phyloP scores from a whole-genome alignment of 1,140 invertebrate species.

The Venturia canescens region DNA sequence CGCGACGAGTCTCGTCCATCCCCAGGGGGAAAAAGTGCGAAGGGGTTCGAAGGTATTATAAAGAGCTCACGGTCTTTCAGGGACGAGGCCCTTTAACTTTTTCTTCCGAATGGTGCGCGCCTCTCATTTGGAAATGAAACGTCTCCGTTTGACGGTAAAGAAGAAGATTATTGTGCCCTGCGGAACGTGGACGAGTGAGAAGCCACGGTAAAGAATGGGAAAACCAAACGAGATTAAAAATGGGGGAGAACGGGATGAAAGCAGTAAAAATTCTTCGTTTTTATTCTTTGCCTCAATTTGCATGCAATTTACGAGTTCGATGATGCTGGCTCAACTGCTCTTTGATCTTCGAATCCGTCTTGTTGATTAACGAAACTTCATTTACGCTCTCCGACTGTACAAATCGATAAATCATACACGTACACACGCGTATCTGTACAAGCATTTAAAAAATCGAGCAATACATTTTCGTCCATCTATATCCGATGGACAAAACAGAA shows the following conservation, averaged over 20 bases:
- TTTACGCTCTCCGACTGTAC: background rate
- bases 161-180: slow-evolving; percentile 44
- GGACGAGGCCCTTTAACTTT: slow-evolving; percentile 52
- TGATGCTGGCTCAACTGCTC: slow-evolving; percentile 32
- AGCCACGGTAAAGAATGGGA: background rate
- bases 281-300: slow-evolving; percentile 62
- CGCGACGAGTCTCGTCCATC: slow-evolving; percentile 7
- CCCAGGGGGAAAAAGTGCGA: slow-evolving; percentile 14
- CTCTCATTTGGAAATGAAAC: slow-evolving; percentile 61
- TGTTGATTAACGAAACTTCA: slow-evolving; percentile 43
- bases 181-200: slow-evolving; percentile 35
- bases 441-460: background rate
- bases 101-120: slow-evolving; percentile 60
- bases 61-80: slow-evolving; percentile 47
- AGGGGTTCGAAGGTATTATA: slow-evolving; percentile 26
- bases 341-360: slow-evolving; percentile 59
- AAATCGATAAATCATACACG: slow-evolving; percentile 9
- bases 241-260: slow-evolving; percentile 45
- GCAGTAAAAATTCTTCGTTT: slow-evolving; percentile 58
- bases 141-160: slow-evolving; percentile 64
- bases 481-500: background rate
- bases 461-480: background rate
- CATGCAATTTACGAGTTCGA: slow-evolving; percentile 63
- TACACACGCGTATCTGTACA: background rate
- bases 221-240: background rate